Evolutionary conservation across 2,888 invertebrate species (phyloP).

Genomic region (Amblyjoppa proteus): DNA sequence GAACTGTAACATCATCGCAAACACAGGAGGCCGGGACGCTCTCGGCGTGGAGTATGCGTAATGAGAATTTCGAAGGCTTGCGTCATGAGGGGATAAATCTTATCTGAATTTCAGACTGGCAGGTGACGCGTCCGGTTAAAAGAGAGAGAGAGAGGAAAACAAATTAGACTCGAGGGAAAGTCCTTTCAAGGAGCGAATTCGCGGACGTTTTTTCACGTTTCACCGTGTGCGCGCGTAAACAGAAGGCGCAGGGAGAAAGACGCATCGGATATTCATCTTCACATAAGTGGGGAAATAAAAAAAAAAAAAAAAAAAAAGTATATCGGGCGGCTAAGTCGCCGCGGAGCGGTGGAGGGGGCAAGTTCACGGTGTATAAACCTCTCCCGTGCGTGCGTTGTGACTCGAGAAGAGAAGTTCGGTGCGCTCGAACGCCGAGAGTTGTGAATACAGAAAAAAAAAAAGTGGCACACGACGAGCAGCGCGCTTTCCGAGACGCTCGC

Average conservation of each 20-base stretch:
- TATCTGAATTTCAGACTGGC: constrained; percentile 19
- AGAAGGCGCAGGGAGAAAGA: neutral
- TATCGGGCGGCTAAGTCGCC: constrained; percentile 11
- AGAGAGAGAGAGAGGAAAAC: neutral
- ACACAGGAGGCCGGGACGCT: neutral
- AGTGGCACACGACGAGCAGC: constrained; percentile 64
- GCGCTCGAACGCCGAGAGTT: neutral
- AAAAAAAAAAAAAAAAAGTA: neutral
- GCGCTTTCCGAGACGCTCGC: constrained; percentile 56
- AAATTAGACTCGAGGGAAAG: constrained; percentile 38
- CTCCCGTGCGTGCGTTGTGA: neutral
- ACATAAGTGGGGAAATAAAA: constrained; percentile 1
- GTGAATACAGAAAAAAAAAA: constrained; percentile 53
- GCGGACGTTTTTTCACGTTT: neutral
- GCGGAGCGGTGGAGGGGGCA: constrained; percentile 14
- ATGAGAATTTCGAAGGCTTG: constrained; percentile 6
- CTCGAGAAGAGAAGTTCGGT: neutral
- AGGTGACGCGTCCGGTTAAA: constrained; percentile 33
- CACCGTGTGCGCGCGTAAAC: neutral
- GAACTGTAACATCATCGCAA: neutral
- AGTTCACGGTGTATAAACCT: constrained; percentile 6
- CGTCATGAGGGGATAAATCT: constrained; percentile 14
- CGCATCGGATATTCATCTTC: constrained; percentile 31
- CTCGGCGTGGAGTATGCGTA: neutral
- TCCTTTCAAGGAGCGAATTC: constrained; percentile 47